Evolutionary conservation across 2,888 invertebrate genomes (phyloP).

Genomic region (Rotaria socialis): DNA sequence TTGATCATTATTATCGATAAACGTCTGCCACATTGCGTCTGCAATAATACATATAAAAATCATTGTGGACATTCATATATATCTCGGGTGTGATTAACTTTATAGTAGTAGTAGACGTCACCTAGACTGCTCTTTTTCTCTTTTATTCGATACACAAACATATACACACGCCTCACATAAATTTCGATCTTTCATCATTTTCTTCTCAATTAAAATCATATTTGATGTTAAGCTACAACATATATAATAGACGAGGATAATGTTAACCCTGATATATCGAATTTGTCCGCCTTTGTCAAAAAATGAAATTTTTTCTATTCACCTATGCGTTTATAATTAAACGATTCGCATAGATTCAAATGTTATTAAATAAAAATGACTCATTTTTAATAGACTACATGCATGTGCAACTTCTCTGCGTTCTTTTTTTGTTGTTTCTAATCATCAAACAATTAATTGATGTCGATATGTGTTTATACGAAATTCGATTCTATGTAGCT

Average conservation of each 20-base stretch:
- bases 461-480: neutral
- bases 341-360: neutral
- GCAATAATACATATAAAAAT: neutral
- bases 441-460: constrained; percentile 9
- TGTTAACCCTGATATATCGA: neutral
- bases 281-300: neutral
- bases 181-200: neutral
- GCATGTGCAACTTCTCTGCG: neutral
- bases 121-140: neutral
- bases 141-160: neutral
- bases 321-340: neutral
- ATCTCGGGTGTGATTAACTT: neutral
- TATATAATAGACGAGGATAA: neutral
- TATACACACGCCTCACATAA: neutral
- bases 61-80: constrained; percentile 6
- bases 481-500: constrained; percentile 7
- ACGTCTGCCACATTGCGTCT: constrained; percentile 15
- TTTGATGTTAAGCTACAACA: neutral
- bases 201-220: constrained; percentile 17
- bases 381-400: neutral
- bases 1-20: neutral
- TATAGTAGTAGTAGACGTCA: neutral
- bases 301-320: neutral
- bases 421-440: neutral
- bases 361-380: neutral